These are phyloP conservation scores for Polypedilum vanderplanki DNA, from an alignment of 1,140 invertebrate genomes.

Conservation along the genomic window DNA sequence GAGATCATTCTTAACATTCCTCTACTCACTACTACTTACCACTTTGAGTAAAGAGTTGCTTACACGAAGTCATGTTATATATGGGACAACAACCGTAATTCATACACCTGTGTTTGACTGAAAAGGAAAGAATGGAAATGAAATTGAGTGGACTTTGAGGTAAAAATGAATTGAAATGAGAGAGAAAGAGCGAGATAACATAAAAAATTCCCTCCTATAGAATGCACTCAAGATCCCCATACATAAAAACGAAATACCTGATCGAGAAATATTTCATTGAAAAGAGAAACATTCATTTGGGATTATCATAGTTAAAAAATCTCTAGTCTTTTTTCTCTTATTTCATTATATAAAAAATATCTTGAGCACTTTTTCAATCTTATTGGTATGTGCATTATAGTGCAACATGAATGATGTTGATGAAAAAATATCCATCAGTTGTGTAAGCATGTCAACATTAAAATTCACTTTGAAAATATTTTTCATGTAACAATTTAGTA, in stretches of 20 bases:
- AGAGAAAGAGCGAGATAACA: no score
- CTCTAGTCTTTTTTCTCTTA: no score
- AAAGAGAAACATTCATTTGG: no score
- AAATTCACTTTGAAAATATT: constrained; percentile 6
- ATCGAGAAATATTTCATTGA: no score
- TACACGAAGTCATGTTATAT: constrained; percentile 5
- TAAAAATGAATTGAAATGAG: no score
- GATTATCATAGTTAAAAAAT: no score
- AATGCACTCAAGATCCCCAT: no score
- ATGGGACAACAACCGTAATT: not conserved
- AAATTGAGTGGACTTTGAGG: not conserved
- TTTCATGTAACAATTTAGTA: constrained; percentile 4
- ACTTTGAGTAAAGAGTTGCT: not conserved
- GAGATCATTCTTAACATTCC: not conserved
- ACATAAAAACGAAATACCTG: no score
- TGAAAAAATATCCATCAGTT: constrained; percentile 11
- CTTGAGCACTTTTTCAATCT: not conserved
- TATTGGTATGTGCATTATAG: not conserved
- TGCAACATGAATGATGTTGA: not conserved
- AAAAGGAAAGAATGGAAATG: constrained; percentile 18
- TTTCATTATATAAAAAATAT: no score
- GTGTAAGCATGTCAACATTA: constrained; percentile 17
- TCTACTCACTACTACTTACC: not conserved
- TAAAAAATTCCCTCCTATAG: no score
- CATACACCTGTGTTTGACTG: not conserved